These are phyloP conservation scores for Drosophila putrida DNA, from an alignment of 2,888 invertebrate species.

Conservation along the genomic window DNA sequence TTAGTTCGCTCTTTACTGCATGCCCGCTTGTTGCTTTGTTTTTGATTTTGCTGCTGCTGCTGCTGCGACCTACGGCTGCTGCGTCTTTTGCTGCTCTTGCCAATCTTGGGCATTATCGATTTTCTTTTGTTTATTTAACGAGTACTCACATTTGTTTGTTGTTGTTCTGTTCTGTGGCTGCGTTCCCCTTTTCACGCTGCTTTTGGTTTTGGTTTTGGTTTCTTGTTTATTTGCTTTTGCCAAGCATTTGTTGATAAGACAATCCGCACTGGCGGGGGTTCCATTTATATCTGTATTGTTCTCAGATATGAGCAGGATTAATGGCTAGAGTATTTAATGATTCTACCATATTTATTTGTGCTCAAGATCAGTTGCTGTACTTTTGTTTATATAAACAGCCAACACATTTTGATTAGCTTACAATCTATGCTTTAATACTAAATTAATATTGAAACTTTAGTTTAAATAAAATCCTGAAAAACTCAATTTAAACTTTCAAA, in stretches of 20 bases:
- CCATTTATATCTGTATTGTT: constrained; percentile 29
- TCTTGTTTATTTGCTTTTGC: constrained; percentile 58
- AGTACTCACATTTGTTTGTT: constrained; percentile 49
- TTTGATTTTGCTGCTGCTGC: constrained; percentile 43
- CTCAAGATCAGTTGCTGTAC: constrained; percentile 13
- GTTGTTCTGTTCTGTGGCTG: constrained; percentile 24
- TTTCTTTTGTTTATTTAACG: constrained; percentile 65
- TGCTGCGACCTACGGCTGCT: constrained; percentile 18
- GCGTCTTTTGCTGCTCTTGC: constrained; percentile 64
- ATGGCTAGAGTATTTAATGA: constrained; percentile 4
- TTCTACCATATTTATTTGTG: constrained; percentile 13
- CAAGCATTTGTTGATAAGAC: constrained; percentile 51
- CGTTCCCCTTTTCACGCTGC: constrained; percentile 32
- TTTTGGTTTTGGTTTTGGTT: constrained; percentile 33
- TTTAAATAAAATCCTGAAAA: too few species aligned
- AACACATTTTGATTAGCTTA: too few species aligned
- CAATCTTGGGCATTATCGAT: constrained; percentile 82
- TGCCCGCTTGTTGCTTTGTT: constrained; percentile 57
- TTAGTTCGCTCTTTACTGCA: constrained; percentile 28
- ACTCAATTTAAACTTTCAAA: too few species aligned
- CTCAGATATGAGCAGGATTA: constrained; percentile 45
- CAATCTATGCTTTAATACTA: background rate
- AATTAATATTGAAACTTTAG: background rate
- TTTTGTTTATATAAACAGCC: background rate
- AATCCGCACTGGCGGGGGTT: constrained; percentile 10